Conservation (phyloP, 2,888 invertebrate genomes). For the Eupsilia transversa region DNA sequence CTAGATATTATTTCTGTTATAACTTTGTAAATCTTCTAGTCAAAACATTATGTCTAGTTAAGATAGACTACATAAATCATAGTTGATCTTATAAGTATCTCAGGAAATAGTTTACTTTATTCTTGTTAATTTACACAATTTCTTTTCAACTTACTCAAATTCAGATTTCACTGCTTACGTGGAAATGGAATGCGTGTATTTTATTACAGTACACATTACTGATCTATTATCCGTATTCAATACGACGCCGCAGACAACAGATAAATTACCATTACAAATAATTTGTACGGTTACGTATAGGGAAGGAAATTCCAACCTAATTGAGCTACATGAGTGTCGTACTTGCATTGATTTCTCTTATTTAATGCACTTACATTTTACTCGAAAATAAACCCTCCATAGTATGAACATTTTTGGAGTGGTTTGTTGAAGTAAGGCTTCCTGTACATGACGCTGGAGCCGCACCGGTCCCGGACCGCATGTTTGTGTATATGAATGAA, state of each 20-base stretch:
- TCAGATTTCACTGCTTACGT: conserved; percentile 8
- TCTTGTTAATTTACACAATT: neutral
- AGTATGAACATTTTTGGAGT: neutral
- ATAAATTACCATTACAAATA: conserved; percentile 3
- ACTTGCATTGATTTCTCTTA: neutral
- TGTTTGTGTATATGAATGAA: too few species aligned
- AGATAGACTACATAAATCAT: neutral
- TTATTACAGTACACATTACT: neutral
- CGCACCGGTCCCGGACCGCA: too few species aligned
- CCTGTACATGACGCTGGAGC: too few species aligned
- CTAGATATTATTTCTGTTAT: neutral
- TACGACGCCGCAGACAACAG: neutral
- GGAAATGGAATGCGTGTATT: conserved; percentile 11
- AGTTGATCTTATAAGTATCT: neutral
- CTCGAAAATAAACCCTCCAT: neutral
- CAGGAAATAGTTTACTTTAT: neutral
- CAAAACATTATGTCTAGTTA: conserved; percentile 6
- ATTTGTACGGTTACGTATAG: conserved; percentile 2
- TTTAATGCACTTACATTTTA: neutral
- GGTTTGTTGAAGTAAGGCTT: neutral
- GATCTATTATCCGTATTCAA: conserved; percentile 16
- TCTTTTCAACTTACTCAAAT: neutral
- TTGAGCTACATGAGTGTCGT: neutral
- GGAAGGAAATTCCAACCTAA: conserved; percentile 28
- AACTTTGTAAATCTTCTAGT: neutral